Conservation (phyloP, 2,888 invertebrate species). For the Melangyna quadrimaculata region DNA sequence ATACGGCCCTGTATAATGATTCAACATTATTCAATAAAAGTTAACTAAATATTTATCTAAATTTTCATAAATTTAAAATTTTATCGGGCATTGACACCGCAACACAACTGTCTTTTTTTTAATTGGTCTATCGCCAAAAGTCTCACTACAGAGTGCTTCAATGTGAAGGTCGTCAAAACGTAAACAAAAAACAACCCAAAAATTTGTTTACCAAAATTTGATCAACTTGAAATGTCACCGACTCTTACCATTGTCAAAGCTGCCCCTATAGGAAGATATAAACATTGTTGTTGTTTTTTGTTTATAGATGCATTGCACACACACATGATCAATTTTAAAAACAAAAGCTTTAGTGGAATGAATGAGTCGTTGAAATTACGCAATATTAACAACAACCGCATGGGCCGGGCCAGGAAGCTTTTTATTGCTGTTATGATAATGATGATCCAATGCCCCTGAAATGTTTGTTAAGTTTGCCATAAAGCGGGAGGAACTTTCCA, state of each 20-base stretch:
- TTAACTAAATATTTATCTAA: not conserved
- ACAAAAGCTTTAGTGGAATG: slow-evolving; percentile 15
- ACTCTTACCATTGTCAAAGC: slow-evolving; percentile 53
- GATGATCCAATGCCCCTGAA: slow-evolving; percentile 62
- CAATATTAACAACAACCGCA: not conserved
- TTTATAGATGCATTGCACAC: not conserved
- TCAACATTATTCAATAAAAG: slow-evolving; percentile 2
- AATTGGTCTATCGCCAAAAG: slow-evolving; percentile 4
- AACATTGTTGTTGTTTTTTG: not conserved
- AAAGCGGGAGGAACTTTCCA: slow-evolving; percentile 20
- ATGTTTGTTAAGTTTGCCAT: slow-evolving; percentile 28
- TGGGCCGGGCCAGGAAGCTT: slow-evolving; percentile 22
- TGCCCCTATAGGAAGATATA: not conserved
- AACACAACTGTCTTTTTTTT: not conserved
- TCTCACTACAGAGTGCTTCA: slow-evolving; percentile 38
- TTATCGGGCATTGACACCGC: slow-evolving; percentile 52
- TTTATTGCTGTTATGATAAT: slow-evolving; percentile 20
- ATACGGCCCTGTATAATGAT: slow-evolving; percentile 43
- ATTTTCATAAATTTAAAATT: slow-evolving; percentile 36
- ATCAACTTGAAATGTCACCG: slow-evolving; percentile 59
- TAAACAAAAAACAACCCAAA: slow-evolving; percentile 49
- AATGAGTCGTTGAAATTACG: slow-evolving; percentile 7
- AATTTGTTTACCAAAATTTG: slow-evolving; percentile 23
- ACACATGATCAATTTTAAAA: slow-evolving; percentile 24
- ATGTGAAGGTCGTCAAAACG: slow-evolving; percentile 62